A percentile compares a stretch with the other conserved stretches of the same genome.
Conservation (phyloP, 2,113 vertebrate genomes). For the Verasper variegatus region DNA sequence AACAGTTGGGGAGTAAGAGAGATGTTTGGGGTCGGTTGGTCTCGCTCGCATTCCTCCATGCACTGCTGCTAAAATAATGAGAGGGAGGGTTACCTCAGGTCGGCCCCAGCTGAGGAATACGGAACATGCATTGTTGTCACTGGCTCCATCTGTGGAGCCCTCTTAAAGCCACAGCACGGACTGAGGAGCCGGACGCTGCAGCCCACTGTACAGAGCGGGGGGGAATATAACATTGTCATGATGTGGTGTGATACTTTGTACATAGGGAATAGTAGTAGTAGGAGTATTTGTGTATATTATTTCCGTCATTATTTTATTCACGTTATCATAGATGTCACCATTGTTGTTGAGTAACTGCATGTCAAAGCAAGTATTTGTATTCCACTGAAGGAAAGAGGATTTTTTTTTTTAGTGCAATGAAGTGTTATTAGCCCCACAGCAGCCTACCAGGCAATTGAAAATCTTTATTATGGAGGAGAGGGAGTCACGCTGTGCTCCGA, state of each 20-base stretch:
- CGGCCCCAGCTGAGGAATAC: slow-evolving; percentile 66
- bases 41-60: slow-evolving; percentile 76
- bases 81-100: slow-evolving; percentile 79
- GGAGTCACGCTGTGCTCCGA: slow-evolving; percentile 34
- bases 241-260: too few species aligned
- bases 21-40: slow-evolving; percentile 76
- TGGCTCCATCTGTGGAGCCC: slow-evolving; percentile 68
- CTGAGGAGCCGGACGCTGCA: slow-evolving; percentile 41
- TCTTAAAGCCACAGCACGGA: slow-evolving; percentile 72
- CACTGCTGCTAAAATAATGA: slow-evolving; percentile 81
- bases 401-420: slow-evolving; percentile 52
- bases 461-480: slow-evolving; percentile 48
- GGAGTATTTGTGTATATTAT: not conserved
- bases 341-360: slow-evolving; percentile 31
- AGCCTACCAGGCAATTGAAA: slow-evolving; percentile 57
- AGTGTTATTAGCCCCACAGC: slow-evolving; percentile 57
- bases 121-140: slow-evolving; percentile 78
- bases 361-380: slow-evolving; percentile 57
- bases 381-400: slow-evolving; percentile 58
- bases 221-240: too few species aligned
- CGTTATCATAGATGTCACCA: not conserved
- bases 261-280: not conserved
- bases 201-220: not conserved
- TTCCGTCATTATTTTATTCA: not conserved
- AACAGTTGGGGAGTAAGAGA: slow-evolving; percentile 69